phyloP scores from a whole-genome alignment of 2,113 vertebrate species.

The Nestor notabilis region DNA sequence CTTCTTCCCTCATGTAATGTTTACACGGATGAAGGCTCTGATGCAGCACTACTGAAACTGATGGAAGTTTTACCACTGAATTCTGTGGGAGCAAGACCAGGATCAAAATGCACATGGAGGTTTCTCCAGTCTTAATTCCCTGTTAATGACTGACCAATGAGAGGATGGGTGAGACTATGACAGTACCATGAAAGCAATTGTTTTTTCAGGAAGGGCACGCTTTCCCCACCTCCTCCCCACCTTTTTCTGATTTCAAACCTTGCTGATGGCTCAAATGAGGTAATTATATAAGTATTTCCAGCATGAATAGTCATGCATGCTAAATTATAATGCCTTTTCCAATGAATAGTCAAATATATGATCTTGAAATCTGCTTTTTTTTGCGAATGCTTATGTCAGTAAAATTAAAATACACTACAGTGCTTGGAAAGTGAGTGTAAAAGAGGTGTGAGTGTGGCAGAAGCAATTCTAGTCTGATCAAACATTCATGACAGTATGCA shows the following conservation, averaged over 20 bases:
- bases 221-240: neutral
- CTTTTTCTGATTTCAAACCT: neutral
- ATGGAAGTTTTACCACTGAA: neutral
- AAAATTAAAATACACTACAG: neutral
- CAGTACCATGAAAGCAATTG: neutral
- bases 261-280: neutral
- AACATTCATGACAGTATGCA: neutral
- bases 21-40: neutral
- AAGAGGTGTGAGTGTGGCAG: neutral
- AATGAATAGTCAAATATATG: neutral
- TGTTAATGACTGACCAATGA: neutral
- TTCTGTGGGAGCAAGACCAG: neutral
- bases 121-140: neutral
- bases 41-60: neutral
- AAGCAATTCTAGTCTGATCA: neutral
- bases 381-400: neutral
- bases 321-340: neutral
- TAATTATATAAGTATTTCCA: conserved; percentile 1
- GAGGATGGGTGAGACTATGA: neutral
- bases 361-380: neutral
- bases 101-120: neutral
- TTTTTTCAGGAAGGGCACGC: neutral
- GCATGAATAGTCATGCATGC: neutral
- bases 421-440: neutral
- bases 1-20: neutral